Percentiles rank a stretch among this genome's conserved stretches.
phyloP scores from a whole-genome alignment of 2,797 vertebrate genomes.

The Coreius guichenoti region DNA sequence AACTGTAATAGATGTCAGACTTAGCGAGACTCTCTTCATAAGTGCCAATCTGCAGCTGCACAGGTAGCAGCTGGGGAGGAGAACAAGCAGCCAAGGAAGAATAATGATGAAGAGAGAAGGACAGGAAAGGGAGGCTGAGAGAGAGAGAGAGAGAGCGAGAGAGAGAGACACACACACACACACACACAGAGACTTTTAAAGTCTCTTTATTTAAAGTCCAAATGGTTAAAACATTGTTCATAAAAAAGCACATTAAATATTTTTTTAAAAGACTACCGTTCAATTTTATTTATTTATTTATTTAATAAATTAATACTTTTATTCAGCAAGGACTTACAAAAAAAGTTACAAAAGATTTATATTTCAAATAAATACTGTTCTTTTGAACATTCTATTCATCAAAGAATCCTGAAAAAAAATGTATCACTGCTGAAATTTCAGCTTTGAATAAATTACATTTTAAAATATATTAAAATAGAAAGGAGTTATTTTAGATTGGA shows the following conservation, averaged over 20 bases:
- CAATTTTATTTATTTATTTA: too few species aligned
- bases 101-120: conserved; percentile 48
- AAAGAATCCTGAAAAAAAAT: too few species aligned
- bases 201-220: too few species aligned
- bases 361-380: neutral
- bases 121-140: conserved; percentile 35
- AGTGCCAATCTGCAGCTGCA: conserved; percentile 62
- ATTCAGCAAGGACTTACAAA: neutral
- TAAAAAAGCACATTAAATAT: too few species aligned
- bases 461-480: neutral
- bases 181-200: too few species aligned
- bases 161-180: too few species aligned
- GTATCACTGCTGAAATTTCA: too few species aligned
- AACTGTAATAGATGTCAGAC: conserved; percentile 76
- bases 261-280: too few species aligned
- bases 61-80: conserved; percentile 60
- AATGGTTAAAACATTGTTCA: too few species aligned
- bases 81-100: conserved; percentile 39
- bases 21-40: conserved; percentile 67
- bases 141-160: neutral
- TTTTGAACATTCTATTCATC: neutral
- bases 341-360: neutral
- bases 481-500: neutral
- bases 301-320: neutral
- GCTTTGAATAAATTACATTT: too few species aligned